Evolutionary conservation across 1,140 invertebrate species (phyloP), one percentile per base, ranked within the genome.

Genomic region (Drosophila trapezifrons): DNA sequence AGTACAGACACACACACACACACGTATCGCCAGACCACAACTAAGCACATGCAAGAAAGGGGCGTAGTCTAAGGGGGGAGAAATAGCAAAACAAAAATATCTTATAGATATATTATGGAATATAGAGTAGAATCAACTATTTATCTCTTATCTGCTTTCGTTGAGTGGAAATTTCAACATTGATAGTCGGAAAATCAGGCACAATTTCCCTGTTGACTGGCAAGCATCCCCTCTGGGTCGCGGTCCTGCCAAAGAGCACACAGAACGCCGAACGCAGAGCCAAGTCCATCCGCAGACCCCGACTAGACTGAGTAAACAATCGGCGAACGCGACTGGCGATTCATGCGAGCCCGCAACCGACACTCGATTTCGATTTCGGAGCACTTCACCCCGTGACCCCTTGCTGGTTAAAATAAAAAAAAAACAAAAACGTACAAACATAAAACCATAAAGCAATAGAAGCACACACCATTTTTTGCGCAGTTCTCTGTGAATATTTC

Each of bases 281-380:
- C 63, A 51, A 17, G 42, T 55, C 37, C 22, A 80, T 38, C 22
- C 54, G 63, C 52, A 70, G 45, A 73, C 82, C 46, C 42, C 43
- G 78, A 55, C 66, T 69, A 82, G 79, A 82, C 66, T 65, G 57
- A 79, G 85, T 86, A 87, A 86, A 86, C 79, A 86, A 76, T 46
- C 47, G 60, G 46, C 35, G n/a, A 76, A 64, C 75, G 58, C 83
- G 81, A 74, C 83, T 82, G 75, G 69, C 73, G 13, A 58, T 63
- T 67, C 60, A 62, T 79, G 56, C 42, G 29, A 77, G 58, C 64
- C 76, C 66, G 22, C 55, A 42, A 15, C 60, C 67, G 25, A 27
- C 67, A 46, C 67, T 72, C 47, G 56, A 54, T 69, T 69, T 72
- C 47, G 67, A 62, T 52, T 69, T 43, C 7, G 20, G 25, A 18